phyloP scores from a whole-genome alignment of 1,140 invertebrate species.

The Anastrepha ludens region DNA sequence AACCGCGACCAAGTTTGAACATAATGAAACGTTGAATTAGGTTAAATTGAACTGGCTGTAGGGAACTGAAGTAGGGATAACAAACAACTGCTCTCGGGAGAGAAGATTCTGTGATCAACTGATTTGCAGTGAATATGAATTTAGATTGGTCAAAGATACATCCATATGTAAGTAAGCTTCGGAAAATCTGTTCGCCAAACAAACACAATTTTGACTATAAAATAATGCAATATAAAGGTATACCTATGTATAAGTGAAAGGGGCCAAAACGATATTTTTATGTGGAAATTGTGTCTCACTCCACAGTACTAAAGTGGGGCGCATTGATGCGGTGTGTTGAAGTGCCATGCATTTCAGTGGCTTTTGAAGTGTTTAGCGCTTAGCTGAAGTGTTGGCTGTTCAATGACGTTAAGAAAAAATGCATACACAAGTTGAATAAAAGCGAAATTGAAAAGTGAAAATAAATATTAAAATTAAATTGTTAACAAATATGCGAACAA shows the following conservation, averaged over 20 bases:
- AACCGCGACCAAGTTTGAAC: too few species aligned
- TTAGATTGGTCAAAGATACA: too few species aligned
- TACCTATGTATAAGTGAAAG: background rate
- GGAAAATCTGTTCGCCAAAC: too few species aligned
- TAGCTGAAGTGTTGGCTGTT: conserved; percentile 4
- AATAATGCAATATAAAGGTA: background rate
- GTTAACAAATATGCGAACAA: conserved; percentile 15
- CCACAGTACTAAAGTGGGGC: background rate
- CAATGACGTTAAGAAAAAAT: conserved; percentile 33
- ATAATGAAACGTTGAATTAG: too few species aligned
- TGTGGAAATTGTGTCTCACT: background rate
- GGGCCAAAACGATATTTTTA: background rate
- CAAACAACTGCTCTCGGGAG: too few species aligned
- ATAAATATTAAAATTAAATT: conserved; percentile 32
- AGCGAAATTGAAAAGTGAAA: conserved; percentile 36
- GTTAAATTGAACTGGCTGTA: too few species aligned
- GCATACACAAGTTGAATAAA: conserved; percentile 4
- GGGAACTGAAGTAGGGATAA: too few species aligned
- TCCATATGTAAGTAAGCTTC: too few species aligned
- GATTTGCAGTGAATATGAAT: too few species aligned
- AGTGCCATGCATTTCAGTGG: conserved; percentile 5
- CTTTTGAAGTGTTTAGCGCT: background rate
- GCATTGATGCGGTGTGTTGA: background rate
- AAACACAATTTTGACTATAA: too few species aligned
- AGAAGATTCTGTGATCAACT: too few species aligned